Evolutionary conservation across 2,888 invertebrate species (phyloP), one percentile per base, ranked within the genome.

Genomic region (Yponomeuta malinellus): DNA sequence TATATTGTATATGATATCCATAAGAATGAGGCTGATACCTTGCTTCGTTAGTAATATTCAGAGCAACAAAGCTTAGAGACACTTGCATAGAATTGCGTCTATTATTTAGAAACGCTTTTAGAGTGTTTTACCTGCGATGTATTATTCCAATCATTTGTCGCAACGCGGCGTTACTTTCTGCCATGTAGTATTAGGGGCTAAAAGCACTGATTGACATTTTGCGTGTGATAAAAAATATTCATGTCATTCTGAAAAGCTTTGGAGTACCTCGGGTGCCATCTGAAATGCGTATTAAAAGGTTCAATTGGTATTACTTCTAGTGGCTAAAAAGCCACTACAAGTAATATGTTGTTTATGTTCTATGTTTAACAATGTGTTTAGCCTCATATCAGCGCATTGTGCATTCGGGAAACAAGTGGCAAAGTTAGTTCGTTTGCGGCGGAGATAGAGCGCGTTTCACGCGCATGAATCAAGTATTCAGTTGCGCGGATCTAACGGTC

Each of bases 11-110:
- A 59, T 59, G 52, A 52, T 52, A 52, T 59, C 5, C 52, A 59
- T 59, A 12, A 59, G 52, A 15, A 59, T 59, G 52, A 65, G 33
- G 37, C 12, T 15, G 43, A 37, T n/a, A 67, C 10, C 12, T 33
- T 67, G 67, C 68, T 63, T 70, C 37, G 10, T 12, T 69, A 59
- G 31, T 43, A 43, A 48, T n/a, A 63, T 23, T 63, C n/a, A 15
- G 4, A 70, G 15, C 52, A 70, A 63, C 70, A 70, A 70, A 63
- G 37, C 77, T 71, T 78, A 77, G 76, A 77, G 76, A 76, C 75
- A 76, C 70, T 72, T 72, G 72, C 71, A 72, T 66, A 10, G 48
- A 52, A 52, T 48, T 5, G 10, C 23, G 23, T 23, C 33, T 48
- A 43, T 43, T 29, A 65, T 65, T 67, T 23, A 8, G 12, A 65